phyloP scores from a whole-genome alignment of 2,113 vertebrate species.

The Elachura formosa region DNA sequence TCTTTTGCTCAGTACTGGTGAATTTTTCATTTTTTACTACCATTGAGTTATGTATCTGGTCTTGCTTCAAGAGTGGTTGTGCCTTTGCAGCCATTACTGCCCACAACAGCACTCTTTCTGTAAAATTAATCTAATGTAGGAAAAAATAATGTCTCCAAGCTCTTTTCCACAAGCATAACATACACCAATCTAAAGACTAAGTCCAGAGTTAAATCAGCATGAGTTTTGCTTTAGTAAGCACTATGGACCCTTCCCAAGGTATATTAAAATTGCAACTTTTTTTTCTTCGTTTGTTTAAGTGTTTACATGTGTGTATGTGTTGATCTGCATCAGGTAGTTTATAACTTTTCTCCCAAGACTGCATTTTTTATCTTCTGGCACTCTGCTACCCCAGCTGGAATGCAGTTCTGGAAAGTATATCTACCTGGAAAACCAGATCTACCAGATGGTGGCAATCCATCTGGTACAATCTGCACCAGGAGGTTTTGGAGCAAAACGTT shows the following conservation, averaged over 20 bases:
- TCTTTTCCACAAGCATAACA: neutral
- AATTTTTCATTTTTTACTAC: neutral
- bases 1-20: neutral
- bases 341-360: neutral
- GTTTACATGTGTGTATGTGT: neutral
- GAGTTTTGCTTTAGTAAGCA: neutral
- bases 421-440: neutral
- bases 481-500: conserved; percentile 8
- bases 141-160: neutral
- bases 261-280: neutral
- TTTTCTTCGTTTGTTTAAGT: neutral
- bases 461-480: conserved; percentile 7
- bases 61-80: neutral
- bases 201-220: neutral
- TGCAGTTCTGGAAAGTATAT: neutral
- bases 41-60: neutral
- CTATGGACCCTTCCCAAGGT: neutral
- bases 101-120: neutral
- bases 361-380: neutral
- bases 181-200: neutral
- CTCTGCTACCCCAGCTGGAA: neutral
- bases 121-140: neutral
- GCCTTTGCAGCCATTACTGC: neutral
- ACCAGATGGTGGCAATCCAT: conserved; percentile 47
- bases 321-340: neutral